Evolutionary conservation across 2,113 vertebrate species (phyloP), one percentile per base, ranked within the genome.

Genomic region (Halcyon senegalensis): DNA sequence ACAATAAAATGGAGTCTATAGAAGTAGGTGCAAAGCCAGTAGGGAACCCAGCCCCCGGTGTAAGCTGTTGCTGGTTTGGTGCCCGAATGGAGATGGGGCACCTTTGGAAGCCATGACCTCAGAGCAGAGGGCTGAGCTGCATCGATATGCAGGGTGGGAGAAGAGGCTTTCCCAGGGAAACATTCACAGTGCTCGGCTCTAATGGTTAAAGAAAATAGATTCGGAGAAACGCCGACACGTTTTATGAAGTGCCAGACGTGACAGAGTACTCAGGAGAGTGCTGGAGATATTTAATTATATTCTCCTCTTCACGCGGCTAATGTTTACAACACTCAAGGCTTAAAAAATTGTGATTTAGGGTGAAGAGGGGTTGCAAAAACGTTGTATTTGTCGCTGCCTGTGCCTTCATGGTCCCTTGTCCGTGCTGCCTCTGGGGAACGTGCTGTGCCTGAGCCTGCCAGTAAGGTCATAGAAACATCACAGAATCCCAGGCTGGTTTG

Each of bases 381-480:
- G 33, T 9, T 35, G 50, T 13, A 18, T 55, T 30, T 18, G 21
- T 7, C 44, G 39, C 37, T 5, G 1, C 10, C 13, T 16, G 37
- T 31, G 27, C 11, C 44, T 41, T 28, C 2, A 1, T 25, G 84
- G 17, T 16, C 56, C n/a, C 21, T 10, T 2, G 1, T 14, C 81
- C 39, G 23, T 4, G 8, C 46, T 23, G 50, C 44, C 13, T 13
- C 0, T 27, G 48, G 31, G 37, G 33, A 44, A 25, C 4, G 0
- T 24, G 1, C 23, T 3, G 2, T 51, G 24, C 19, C 24, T 6
- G 3, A 53, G 51, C 35, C 6, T 15, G n/a, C 24, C 3, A 0
- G 53, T 2, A 1, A 41, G 30, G 24, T 55, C 51, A 53, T 53
- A 53, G 51, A 53, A 50, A 13, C 48, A 50, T 50, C 30, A 17